Evolutionary conservation across 2,113 vertebrate species (phyloP).

Genomic region (Dermatemys mawii): DNA sequence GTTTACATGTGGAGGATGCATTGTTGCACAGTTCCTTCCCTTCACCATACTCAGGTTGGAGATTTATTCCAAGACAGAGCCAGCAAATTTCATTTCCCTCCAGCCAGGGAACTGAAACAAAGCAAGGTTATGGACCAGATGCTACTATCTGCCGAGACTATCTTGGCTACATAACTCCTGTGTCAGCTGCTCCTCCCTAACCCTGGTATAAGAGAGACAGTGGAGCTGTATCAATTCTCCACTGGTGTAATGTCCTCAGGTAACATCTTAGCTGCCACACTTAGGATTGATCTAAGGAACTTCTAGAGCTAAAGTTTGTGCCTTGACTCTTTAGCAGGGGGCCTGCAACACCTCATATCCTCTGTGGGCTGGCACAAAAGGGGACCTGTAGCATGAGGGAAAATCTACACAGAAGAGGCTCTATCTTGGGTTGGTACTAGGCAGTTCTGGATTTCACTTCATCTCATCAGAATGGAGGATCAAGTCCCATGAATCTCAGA

Average conservation of each 20-base stretch:
- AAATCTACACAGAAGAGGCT: not conserved
- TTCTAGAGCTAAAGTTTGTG: not conserved
- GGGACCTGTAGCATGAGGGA: not conserved
- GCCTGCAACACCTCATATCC: not conserved
- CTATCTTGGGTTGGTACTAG: not conserved
- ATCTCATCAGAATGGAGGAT: not conserved
- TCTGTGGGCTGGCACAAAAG: not conserved
- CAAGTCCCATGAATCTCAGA: not conserved
- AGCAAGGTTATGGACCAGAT: not conserved
- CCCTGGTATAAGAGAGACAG: not conserved
- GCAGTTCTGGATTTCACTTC: not conserved
- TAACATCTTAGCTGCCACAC: not conserved
- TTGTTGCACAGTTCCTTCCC: not conserved
- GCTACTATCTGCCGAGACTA: not conserved
- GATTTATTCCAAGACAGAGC: not conserved
- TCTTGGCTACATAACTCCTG: not conserved
- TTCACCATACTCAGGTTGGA: not conserved
- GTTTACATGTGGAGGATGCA: not conserved
- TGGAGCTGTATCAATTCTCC: not conserved
- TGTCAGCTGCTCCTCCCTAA: not conserved
- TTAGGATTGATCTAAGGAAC: not conserved
- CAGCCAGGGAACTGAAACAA: not conserved
- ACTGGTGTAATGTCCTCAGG: not conserved
- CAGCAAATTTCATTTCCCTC: not conserved
- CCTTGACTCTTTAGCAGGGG: not conserved